These are phyloP conservation scores for Antitype chi DNA, from an alignment of 2,888 invertebrate species.

Conservation along the genomic window DNA sequence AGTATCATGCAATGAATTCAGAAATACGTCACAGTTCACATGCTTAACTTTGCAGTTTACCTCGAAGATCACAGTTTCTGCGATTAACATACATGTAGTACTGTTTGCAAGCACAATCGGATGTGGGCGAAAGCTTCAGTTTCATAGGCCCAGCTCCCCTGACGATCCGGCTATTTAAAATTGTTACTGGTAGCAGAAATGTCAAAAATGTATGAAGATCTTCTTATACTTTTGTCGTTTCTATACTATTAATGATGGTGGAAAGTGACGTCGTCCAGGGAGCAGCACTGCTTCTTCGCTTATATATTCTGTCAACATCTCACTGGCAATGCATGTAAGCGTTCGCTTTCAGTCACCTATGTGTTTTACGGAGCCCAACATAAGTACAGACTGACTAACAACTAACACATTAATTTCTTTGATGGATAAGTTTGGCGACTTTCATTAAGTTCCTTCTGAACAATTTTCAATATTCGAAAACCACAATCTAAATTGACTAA, in stretches of 20 bases:
- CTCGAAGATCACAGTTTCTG: slow-evolving; percentile 46
- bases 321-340: slow-evolving; percentile 80
- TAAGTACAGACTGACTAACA: slow-evolving; percentile 30
- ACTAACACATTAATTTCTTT: slow-evolving; percentile 5
- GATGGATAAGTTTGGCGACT: background rate
- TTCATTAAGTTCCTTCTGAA: background rate
- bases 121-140: slow-evolving; percentile 74
- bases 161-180: slow-evolving; percentile 36
- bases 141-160: slow-evolving; percentile 71
- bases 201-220: background rate
- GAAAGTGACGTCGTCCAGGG: slow-evolving; percentile 29
- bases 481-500: background rate
- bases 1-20: slow-evolving; percentile 42
- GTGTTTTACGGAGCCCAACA: slow-evolving; percentile 32
- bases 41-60: slow-evolving; percentile 47
- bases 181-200: slow-evolving; percentile 10
- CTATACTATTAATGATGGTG: slow-evolving; percentile 4
- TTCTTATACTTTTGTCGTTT: slow-evolving; percentile 22
- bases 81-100: slow-evolving; percentile 69
- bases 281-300: slow-evolving; percentile 79
- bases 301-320: slow-evolving; percentile 72
- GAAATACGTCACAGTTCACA: slow-evolving; percentile 46
- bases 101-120: slow-evolving; percentile 58
- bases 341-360: slow-evolving; percentile 60
- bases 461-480: background rate